A percentile compares a stretch with the other conserved stretches of the same genome.
Evolutionary conservation across 2,113 vertebrate species (phyloP).

Genomic region (Tetraodon nigroviridis): DNA sequence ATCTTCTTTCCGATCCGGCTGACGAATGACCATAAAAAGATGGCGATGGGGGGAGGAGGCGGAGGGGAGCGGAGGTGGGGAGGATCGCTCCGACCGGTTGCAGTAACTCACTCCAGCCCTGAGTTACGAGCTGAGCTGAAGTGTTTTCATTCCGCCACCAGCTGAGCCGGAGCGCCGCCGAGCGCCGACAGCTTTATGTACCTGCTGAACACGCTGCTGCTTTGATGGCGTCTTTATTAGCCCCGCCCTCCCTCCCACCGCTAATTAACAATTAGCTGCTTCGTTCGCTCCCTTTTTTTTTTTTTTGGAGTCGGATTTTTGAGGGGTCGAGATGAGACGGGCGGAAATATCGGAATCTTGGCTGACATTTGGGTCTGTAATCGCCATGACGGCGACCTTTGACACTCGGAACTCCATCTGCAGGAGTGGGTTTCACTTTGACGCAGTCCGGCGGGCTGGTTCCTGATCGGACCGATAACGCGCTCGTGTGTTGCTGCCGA

Average conservation of each 20-base stretch:
- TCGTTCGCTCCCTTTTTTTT: no score
- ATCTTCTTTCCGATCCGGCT: slow-evolving; percentile 49
- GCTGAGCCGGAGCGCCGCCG: slow-evolving; percentile 50
- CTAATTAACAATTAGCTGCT: not conserved
- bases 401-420: slow-evolving; percentile 25
- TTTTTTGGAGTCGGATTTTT: no score
- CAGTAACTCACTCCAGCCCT: slow-evolving; percentile 53
- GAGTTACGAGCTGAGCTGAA: slow-evolving; percentile 60
- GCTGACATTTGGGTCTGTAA: slow-evolving; percentile 63
- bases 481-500: slow-evolving; percentile 30
- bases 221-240: slow-evolving; percentile 55
- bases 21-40: slow-evolving; percentile 16
- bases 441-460: slow-evolving; percentile 14
- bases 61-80: slow-evolving; percentile 19
- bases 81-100: slow-evolving; percentile 46
- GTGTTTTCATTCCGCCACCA: slow-evolving; percentile 62
- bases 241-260: slow-evolving; percentile 29
- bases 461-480: slow-evolving; percentile 35
- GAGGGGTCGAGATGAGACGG: no score
- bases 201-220: slow-evolving; percentile 49
- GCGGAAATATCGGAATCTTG: slow-evolving; percentile 7
- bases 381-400: slow-evolving; percentile 17
- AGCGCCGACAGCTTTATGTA: slow-evolving; percentile 65
- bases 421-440: slow-evolving; percentile 39
- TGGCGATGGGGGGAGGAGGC: not conserved